Evolutionary conservation across 2,888 invertebrate genomes (phyloP), one percentile per base, ranked within the genome.

Genomic region (Ligdia adustata): DNA sequence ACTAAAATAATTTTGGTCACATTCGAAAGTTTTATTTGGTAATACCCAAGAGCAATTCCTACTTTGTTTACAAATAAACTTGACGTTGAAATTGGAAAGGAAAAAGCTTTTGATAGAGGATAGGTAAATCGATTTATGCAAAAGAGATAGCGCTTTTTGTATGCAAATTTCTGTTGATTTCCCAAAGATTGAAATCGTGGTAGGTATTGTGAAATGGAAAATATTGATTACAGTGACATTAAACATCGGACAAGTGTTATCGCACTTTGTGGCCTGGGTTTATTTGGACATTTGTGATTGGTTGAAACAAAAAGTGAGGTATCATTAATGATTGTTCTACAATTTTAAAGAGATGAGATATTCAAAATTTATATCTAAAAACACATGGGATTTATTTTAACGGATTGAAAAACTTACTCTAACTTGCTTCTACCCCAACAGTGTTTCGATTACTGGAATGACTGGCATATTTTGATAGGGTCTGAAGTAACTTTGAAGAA

Each of bases 91-190:
- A 82, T 83, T 81, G 82, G 79, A 77, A 83, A 83, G 77, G 82
- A 83, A 87, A 84, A 82, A 85, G 80, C 82, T 84, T 85, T 82
- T 80, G 79, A 82, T 85, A 84, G 82, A 80, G 85, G 83, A 88
- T 86, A 81, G 82, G 85, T 82, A 87, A 89, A 87, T 87, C 85
- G 87, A 85, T 89, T 89, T 87, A 88, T 87, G 85, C 82, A 87
- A 88, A 88, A 79, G 76, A 86, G 85, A 84, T 84, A 79, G 83
- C 82, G 83, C 87, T 86, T 88, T 89, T 88, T 88, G 82, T 86
- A 88, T 89, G 88, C 79, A 86, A 88, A 88, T 89, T 82, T 79
- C 74, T 83, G 82, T 84, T 86, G 86, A 86, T 86, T 88, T 87
- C 78, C 79, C 73, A 81, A 82, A 87, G 85, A 87, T 86, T 86